These are phyloP conservation scores for Coelogynopora nodosa DNA, from an alignment of 2,888 invertebrate genomes.

Conservation along the genomic window DNA sequence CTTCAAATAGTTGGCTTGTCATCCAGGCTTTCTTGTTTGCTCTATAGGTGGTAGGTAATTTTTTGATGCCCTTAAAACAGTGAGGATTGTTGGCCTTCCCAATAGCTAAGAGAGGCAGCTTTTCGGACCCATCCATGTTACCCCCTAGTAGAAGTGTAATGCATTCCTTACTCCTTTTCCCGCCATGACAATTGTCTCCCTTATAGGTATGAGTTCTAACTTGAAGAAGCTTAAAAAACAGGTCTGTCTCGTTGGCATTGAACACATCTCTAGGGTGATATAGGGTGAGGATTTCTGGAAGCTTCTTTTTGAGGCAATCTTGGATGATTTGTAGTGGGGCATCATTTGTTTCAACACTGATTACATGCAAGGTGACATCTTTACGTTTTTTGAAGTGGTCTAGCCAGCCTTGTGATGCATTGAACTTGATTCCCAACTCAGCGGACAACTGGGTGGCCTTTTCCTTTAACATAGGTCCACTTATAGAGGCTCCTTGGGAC, in stretches of 20 bases:
- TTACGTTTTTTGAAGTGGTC: not conserved
- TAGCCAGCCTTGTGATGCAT: not conserved
- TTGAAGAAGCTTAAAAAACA: conserved; percentile 48
- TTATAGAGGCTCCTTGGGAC: not conserved
- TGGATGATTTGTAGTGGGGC: not conserved
- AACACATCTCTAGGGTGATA: conserved; percentile 45
- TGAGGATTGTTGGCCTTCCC: not conserved
- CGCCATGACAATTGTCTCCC: conserved; percentile 45
- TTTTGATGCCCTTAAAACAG: not conserved
- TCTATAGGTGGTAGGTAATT: not conserved
- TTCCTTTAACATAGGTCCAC: not conserved
- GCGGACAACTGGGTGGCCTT: not conserved
- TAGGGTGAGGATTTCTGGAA: not conserved
- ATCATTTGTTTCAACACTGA: not conserved
- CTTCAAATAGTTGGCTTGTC: not conserved
- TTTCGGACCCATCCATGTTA: conserved; percentile 14
- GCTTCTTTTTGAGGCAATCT: not conserved
- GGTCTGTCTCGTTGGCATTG: conserved; percentile 47
- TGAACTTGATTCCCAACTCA: not conserved
- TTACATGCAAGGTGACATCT: not conserved
- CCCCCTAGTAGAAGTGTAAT: conserved; percentile 42
- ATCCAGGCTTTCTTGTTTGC: not conserved
- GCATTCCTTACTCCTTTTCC: conserved; percentile 48
- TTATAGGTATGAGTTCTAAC: conserved; percentile 46
- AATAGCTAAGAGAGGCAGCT: not conserved